Conservation (phyloP, 2,113 vertebrate species). For the Pterocles burchelli region DNA sequence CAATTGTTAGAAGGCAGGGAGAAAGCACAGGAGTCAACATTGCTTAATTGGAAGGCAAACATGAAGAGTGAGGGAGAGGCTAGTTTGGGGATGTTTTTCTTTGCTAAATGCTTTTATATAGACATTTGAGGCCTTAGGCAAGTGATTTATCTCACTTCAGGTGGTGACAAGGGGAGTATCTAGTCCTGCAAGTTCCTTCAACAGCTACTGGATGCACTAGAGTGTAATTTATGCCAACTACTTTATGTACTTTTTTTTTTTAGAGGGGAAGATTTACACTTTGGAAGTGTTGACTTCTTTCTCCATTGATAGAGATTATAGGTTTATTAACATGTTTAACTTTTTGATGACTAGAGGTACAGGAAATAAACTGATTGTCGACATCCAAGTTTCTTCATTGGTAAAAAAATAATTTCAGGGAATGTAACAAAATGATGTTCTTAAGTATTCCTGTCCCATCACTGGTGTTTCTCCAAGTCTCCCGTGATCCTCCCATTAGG, state of each 20-base stretch:
- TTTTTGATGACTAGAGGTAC: neutral
- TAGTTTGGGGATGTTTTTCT: neutral
- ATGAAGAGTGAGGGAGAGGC: neutral
- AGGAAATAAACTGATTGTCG: neutral
- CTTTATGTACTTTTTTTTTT: neutral
- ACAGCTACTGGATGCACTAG: neutral
- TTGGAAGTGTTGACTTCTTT: neutral
- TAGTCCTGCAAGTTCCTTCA: neutral
- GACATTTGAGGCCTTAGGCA: neutral
- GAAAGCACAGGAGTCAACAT: neutral
- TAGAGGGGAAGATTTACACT: neutral
- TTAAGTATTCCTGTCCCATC: neutral
- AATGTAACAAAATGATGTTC: neutral
- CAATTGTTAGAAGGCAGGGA: neutral
- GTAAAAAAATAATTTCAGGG: neutral
- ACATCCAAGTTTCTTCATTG: neutral
- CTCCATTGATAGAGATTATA: accelerated
- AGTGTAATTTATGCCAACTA: neutral
- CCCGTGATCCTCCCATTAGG: neutral
- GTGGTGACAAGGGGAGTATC: neutral
- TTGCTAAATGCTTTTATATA: neutral
- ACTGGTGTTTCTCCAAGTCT: neutral
- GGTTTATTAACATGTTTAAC: neutral
- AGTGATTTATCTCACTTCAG: neutral
- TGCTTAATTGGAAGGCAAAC: neutral